Percentiles rank a stretch among this genome's conserved stretches.
These are phyloP conservation scores for Eriosoma lanigerum DNA, from an alignment of 1,140 invertebrate genomes.

Conservation along the genomic window DNA sequence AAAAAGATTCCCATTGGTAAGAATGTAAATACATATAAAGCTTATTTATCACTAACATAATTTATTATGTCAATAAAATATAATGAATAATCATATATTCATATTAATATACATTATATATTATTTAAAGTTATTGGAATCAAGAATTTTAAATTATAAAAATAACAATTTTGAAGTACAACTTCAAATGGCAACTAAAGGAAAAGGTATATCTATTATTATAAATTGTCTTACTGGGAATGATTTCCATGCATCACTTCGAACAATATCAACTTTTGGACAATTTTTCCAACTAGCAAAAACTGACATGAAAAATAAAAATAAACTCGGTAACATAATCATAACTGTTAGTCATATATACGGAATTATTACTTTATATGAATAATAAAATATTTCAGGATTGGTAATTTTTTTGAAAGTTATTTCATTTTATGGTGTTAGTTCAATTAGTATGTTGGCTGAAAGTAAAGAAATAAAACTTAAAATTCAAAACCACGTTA, in stretches of 20 bases:
- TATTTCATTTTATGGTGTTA: not conserved
- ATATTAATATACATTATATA: not conserved
- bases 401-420: conserved; percentile 22
- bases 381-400: conserved; percentile 18
- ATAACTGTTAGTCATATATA: not conserved
- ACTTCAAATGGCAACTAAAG: conserved; percentile 32
- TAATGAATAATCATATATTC: no score
- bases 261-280: not conserved
- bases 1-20: conserved; percentile 24
- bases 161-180: conserved; percentile 4
- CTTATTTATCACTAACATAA: no score
- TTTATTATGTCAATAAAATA: no score
- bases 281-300: conserved; percentile 33
- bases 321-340: conserved; percentile 12
- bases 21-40: no score
- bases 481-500: conserved; percentile 25
- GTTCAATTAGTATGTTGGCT: not conserved
- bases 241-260: not conserved
- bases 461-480: conserved; percentile 21
- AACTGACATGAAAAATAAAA: conserved; percentile 20
- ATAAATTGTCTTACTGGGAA: conserved; percentile 46
- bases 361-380: not conserved
- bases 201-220: conserved; percentile 44
- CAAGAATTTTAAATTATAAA: conserved; percentile 9
- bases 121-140: conserved; percentile 18